phyloP scores from a whole-genome alignment of 1,140 invertebrate genomes.

The Drosophila seguyi region DNA sequence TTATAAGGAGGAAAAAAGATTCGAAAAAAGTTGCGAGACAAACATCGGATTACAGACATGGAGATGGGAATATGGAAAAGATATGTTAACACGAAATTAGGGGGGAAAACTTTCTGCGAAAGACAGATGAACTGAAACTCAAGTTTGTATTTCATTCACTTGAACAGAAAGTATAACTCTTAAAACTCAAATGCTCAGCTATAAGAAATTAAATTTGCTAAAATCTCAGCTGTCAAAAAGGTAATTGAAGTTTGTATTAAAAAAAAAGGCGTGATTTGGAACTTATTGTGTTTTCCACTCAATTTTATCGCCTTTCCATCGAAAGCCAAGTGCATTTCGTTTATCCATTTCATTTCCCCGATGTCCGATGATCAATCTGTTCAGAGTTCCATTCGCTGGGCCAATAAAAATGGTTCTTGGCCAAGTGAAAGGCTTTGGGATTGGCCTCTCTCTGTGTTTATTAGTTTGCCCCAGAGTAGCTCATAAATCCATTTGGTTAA shows the following conservation, averaged over 20 bases:
- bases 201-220: not conserved
- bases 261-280: constrained; percentile 4
- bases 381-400: constrained; percentile 25
- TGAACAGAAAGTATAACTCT: constrained; percentile 1
- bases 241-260: not conserved
- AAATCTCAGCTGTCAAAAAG: not conserved
- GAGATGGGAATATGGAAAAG: constrained; percentile 7
- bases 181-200: not conserved
- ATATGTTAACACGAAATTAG: constrained; percentile 3
- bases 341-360: constrained; percentile 21
- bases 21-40: constrained; percentile 33
- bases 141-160: constrained; percentile 3
- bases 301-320: constrained; percentile 11
- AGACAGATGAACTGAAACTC: constrained; percentile 2
- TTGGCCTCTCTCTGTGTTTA: constrained; percentile 24
- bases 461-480: constrained; percentile 30
- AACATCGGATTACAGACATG: constrained; percentile 9
- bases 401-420: constrained; percentile 18
- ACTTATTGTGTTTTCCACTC: constrained; percentile 4
- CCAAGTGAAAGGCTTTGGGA: constrained; percentile 48
- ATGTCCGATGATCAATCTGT: constrained; percentile 29
- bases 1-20: not conserved
- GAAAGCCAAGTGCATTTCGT: constrained; percentile 20
- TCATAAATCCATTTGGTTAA: constrained; percentile 52
- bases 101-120: constrained; percentile 1